Evolutionary conservation across 2,113 vertebrate species (phyloP).

Genomic region (Corythornis madagascariensis): DNA sequence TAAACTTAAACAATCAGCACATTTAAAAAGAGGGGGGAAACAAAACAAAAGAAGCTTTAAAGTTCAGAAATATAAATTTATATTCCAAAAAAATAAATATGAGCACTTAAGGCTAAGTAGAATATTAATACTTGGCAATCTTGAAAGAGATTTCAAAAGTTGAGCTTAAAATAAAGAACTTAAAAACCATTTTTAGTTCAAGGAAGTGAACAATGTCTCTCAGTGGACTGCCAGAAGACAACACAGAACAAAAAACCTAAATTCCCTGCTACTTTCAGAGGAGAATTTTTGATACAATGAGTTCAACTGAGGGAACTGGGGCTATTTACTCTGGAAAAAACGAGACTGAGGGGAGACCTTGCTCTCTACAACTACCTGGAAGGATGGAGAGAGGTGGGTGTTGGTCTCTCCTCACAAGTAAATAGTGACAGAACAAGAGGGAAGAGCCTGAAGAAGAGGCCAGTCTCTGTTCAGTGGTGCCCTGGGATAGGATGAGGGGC

Average conservation of each 20-base stretch:
- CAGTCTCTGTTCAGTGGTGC: too few species aligned
- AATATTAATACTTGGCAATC: neutral
- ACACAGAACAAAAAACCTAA: neutral
- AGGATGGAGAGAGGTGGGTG: too few species aligned
- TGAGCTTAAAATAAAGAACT: constrained; percentile 6
- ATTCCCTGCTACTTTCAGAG: neutral
- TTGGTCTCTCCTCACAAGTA: too few species aligned
- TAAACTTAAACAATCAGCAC: neutral
- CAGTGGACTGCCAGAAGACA: neutral
- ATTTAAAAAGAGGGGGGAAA: neutral
- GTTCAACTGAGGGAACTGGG: neutral
- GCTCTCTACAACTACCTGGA: too few species aligned
- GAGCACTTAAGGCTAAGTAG: neutral
- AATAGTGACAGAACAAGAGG: too few species aligned
- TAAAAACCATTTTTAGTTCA: neutral
- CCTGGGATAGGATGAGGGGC: too few species aligned
- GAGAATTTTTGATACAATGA: neutral
- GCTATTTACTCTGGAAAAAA: too few species aligned
- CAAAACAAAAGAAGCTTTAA: neutral
- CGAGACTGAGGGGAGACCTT: too few species aligned
- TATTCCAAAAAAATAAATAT: neutral
- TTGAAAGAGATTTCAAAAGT: neutral
- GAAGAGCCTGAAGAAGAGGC: too few species aligned
- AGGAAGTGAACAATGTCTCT: neutral
- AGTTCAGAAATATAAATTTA: neutral